Evolutionary conservation across 2,113 vertebrate genomes (phyloP).

Genomic region (Bubalus kerabau): DNA sequence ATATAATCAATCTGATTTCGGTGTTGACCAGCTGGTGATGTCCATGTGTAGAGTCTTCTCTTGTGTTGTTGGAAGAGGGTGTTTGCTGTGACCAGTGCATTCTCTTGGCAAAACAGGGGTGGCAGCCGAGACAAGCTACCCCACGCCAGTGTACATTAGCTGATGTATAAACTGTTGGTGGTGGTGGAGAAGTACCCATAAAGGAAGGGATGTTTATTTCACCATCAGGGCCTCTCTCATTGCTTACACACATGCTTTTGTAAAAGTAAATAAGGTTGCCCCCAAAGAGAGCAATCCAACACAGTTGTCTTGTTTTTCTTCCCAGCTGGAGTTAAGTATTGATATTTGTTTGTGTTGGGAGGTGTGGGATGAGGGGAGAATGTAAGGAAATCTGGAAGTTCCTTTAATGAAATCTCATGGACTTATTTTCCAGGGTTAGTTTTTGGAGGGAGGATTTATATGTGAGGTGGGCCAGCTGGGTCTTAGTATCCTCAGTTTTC

Average conservation of each 20-base stretch:
- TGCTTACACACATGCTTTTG: not conserved
- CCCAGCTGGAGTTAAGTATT: not conserved
- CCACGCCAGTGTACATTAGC: not conserved
- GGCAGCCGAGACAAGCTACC: fast-evolving
- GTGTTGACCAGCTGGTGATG: too few species aligned
- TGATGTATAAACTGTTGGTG: not conserved
- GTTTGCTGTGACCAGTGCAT: too few species aligned
- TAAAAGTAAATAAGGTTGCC: not conserved
- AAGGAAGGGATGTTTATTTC: not conserved
- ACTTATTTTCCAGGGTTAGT: not conserved
- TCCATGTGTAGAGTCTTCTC: too few species aligned
- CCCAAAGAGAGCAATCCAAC: not conserved
- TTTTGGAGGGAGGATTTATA: not conserved
- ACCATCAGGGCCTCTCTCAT: not conserved
- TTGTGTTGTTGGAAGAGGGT: too few species aligned
- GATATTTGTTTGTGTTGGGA: not conserved
- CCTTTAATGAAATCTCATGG: not conserved
- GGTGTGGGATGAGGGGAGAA: not conserved
- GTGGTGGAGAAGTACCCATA: not conserved
- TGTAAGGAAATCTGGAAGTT: not conserved
- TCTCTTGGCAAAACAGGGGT: too few species aligned
- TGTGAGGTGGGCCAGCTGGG: not conserved
- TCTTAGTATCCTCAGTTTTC: not conserved
- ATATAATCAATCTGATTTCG: too few species aligned
- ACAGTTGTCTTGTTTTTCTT: not conserved